phyloP scores from a whole-genome alignment of 2,797 vertebrate species.

The Phoebastria nigripes region DNA sequence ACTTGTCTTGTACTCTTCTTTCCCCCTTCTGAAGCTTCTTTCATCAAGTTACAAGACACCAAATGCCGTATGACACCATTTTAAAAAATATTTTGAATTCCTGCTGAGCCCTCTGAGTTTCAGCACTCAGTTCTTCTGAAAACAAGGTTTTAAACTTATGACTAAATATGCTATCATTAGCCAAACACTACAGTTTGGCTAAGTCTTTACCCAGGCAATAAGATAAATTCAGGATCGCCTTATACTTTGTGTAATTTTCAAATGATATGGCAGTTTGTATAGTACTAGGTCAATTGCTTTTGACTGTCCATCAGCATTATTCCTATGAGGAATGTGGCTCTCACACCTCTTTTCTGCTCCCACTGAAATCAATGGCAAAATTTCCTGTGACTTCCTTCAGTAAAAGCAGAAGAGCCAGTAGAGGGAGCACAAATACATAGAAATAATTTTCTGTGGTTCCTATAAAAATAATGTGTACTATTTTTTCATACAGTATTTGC shows the following conservation, averaged over 20 bases:
- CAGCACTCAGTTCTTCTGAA: neutral
- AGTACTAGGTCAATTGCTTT: neutral
- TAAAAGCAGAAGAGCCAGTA: constrained; percentile 25
- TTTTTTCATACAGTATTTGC: neutral
- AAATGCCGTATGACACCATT: neutral
- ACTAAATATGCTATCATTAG: neutral
- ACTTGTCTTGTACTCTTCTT: neutral
- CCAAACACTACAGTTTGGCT: neutral
- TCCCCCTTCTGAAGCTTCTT: neutral
- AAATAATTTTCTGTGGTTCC: neutral
- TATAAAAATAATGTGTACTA: neutral
- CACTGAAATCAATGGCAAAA: neutral
- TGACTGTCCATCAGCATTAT: neutral
- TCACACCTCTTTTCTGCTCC: neutral
- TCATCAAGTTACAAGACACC: neutral
- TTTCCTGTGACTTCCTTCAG: neutral
- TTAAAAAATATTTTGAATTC: neutral
- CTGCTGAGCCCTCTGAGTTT: neutral
- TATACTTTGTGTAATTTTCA: neutral
- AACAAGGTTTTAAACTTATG: neutral
- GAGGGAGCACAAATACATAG: constrained; percentile 55
- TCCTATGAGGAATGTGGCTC: neutral
- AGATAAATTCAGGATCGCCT: neutral
- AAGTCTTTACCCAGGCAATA: neutral
- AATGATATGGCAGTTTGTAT: neutral